Conservation (phyloP, 92 coral and sea anemone genomes). For the Umimayanthus kanabou region DNA sequence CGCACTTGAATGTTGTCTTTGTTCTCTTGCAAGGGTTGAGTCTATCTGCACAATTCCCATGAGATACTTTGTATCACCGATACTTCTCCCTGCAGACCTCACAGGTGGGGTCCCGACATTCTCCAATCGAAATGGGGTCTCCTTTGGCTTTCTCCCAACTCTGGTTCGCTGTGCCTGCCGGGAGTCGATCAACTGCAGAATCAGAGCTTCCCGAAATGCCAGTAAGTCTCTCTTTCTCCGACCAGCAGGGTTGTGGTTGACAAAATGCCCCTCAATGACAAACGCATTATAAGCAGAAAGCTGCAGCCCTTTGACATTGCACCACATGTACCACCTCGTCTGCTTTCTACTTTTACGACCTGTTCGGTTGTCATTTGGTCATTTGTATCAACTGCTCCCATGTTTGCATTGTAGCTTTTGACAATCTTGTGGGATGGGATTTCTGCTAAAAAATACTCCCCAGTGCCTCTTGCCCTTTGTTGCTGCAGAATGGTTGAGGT, state of each 20-base stretch:
- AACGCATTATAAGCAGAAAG: slow-evolving; percentile 22
- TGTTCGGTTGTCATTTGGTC: too few species aligned
- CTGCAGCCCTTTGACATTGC: too few species aligned
- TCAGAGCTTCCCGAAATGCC: slow-evolving; percentile 45
- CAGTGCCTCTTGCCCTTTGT: too few species aligned
- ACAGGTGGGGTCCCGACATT: slow-evolving; percentile 53
- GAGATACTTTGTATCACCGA: slow-evolving; percentile 40
- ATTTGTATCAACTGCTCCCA: too few species aligned
- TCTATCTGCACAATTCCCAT: slow-evolving; percentile 30
- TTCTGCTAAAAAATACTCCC: too few species aligned
- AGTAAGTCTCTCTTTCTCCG: slow-evolving; percentile 45
- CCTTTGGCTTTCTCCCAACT: slow-evolving; percentile 51
- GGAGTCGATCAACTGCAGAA: slow-evolving; percentile 37
- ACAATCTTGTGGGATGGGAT: too few species aligned
- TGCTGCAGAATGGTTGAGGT: too few species aligned
- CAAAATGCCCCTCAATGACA: slow-evolving; percentile 44
- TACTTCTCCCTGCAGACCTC: slow-evolving; percentile 55
- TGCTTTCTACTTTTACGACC: too few species aligned
- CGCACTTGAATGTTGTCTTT: slow-evolving; percentile 52
- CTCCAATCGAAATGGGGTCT: slow-evolving; percentile 36
- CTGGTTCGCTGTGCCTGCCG: slow-evolving; percentile 44
- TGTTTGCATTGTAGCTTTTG: too few species aligned
- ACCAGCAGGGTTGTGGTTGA: slow-evolving; percentile 30
- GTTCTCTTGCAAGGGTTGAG: slow-evolving; percentile 46
- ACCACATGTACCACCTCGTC: too few species aligned